Conservation (phyloP, 2,888 invertebrate genomes). For the Prosopocoilus inquinatus region DNA sequence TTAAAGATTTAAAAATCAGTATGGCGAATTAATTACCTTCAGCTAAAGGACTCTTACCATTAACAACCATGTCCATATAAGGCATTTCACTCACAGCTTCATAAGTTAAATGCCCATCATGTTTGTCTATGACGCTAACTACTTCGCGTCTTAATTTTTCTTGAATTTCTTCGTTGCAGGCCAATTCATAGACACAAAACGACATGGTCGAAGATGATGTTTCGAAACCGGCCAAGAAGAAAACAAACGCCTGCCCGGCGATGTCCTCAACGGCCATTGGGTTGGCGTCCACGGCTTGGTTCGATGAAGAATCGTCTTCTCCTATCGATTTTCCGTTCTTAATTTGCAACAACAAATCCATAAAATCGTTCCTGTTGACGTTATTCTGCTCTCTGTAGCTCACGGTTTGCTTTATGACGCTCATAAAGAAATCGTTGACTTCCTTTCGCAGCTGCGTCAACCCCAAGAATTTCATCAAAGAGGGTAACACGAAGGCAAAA, state of each 20-base stretch:
- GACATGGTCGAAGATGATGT: conserved; percentile 48
- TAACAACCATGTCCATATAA: conserved; percentile 49
- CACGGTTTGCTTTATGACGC: conserved; percentile 35
- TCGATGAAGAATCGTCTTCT: background rate
- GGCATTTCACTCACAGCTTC: conserved; percentile 49
- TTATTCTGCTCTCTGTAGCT: conserved; percentile 26
- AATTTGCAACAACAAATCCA: conserved; percentile 40
- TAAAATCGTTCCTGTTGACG: conserved; percentile 38
- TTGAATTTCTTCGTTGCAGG: conserved; percentile 46
- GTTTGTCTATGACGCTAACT: conserved; percentile 31
- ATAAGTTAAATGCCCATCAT: conserved; percentile 43
- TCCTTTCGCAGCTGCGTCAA: conserved; percentile 24
- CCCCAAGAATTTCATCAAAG: conserved; percentile 22
- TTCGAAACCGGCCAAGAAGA: conserved; percentile 51
- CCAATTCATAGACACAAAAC: conserved; percentile 45
- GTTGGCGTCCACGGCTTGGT: background rate
- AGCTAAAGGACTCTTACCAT: conserved; percentile 10
- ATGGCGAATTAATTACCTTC: background rate
- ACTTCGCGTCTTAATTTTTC: conserved; percentile 47
- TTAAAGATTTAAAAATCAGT: background rate
- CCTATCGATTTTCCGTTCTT: conserved; percentile 15
- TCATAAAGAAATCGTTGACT: conserved; percentile 36
- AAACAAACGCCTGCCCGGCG: conserved; percentile 43
- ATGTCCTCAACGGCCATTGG: conserved; percentile 24
- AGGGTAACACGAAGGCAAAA: conserved; percentile 24